phyloP scores from a whole-genome alignment of 2,888 invertebrate species.

The Hedychridium roseum region DNA sequence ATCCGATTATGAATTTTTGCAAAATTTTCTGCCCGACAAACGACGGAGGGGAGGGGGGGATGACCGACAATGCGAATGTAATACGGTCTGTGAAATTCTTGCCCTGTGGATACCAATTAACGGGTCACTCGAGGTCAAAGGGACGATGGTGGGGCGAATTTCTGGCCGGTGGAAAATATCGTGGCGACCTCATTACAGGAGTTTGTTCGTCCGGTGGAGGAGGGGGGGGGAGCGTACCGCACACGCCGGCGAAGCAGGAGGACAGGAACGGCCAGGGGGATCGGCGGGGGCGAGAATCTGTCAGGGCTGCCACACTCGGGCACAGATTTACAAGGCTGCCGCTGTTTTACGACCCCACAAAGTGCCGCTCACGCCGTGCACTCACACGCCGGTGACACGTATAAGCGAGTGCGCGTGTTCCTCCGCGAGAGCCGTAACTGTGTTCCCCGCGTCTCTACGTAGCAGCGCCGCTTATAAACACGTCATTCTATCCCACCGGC shows the following conservation, averaged over 20 bases:
- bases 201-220: background rate
- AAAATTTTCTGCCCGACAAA: no score
- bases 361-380: conserved; percentile 51
- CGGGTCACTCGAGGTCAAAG: no score
- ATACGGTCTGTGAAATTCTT: no score
- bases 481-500: conserved; percentile 46
- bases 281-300: conserved; percentile 46
- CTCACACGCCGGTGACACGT: background rate
- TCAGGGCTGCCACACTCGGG: conserved; percentile 56
- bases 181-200: conserved; percentile 25
- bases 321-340: conserved; percentile 60
- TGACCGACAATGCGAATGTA: no score
- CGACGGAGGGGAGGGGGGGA: no score
- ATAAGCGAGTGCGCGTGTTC: no score
- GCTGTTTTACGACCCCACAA: conserved; percentile 62
- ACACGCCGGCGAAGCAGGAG: conserved; percentile 4
- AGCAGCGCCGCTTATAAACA: conserved; percentile 56
- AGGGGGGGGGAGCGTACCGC: background rate
- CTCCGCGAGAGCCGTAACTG: no score
- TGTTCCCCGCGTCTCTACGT: conserved; percentile 20
- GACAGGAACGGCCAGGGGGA: conserved; percentile 10
- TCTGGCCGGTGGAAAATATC: no score
- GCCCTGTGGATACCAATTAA: no score
- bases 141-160: no score
- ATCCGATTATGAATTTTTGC: no score